Base-by-base conservation (phyloP, 2,888 invertebrate species). In the Criorhina ranunculi region DNA sequence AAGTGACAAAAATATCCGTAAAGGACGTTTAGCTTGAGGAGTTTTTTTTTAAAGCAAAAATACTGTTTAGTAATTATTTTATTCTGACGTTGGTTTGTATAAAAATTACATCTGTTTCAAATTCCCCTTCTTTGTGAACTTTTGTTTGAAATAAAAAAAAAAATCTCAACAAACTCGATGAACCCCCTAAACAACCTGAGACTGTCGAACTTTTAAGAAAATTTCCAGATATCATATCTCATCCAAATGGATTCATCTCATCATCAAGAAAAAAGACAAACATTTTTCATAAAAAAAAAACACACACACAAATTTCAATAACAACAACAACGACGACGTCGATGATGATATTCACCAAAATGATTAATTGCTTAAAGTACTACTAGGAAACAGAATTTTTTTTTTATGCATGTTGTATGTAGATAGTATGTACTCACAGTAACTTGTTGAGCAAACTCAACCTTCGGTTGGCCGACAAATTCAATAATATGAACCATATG, bases 401-500 rank as follows among this genome's bases (percentile, higher is more conserved):
- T 53, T 57, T 17, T 35, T 73, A 49, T 73, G 35, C 55, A 75
- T 82, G 46, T 78, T 62, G 75, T 73, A 80, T 73, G 73, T 94
- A 75, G 80, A 42, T 78, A 59, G 75, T 73, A 80, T 73, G 73
- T 94, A 95, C 95, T 95, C 93, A 95, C 95, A 94, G 95, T 95
- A 94, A 94, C 93, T 93, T 94, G 94, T 93, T 94, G 94, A 93
- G 95, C 93, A 93, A 95, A 95, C 93, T 95, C 95, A 94, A 95
- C 94, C 92, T 95, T 94, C 93, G 94, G 95, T 94, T 95, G 95
- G 93, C 95, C 95, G 93, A 95, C 95, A 93, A 95, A 94, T 93
- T 95, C 95, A 93, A 95, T 94, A 93, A 95, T 95, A 93, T 95
- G 95, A 94, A 95, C 95, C 95, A 95, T 95, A 95, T 95, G 95